Conservation (phyloP, 2,888 invertebrate species). For the Melanchra persicariae region DNA sequence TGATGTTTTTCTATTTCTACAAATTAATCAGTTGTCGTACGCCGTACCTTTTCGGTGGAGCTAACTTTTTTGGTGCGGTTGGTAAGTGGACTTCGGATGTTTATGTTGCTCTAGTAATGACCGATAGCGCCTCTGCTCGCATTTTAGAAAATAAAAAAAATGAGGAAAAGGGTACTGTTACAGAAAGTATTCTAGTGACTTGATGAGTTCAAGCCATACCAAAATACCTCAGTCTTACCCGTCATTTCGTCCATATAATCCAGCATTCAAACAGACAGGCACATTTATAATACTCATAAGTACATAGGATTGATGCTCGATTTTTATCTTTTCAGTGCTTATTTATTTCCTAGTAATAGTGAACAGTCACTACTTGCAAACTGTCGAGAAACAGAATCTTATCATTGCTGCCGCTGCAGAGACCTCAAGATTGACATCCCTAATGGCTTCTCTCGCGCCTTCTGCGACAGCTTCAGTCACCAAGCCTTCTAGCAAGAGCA, state of each 20-base stretch:
- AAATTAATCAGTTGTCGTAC: background rate
- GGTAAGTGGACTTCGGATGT: slow-evolving; percentile 39
- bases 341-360: slow-evolving; percentile 70
- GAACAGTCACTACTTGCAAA: slow-evolving; percentile 61
- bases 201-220: too few species aligned
- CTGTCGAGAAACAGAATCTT: background rate
- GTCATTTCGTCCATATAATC: background rate
- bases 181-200: too few species aligned
- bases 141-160: too few species aligned
- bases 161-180: too few species aligned
- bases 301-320: background rate
- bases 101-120: background rate
- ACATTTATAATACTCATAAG: background rate
- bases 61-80: slow-evolving; percentile 30
- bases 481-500: background rate
- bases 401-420: background rate
- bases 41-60: slow-evolving; percentile 31
- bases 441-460: background rate
- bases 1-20: slow-evolving; percentile 16
- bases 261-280: background rate
- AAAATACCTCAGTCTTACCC: too few species aligned
- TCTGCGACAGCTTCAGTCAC: background rate
- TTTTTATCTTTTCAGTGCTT: slow-evolving; percentile 67
- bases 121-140: too few species aligned
- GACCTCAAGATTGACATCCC: background rate